These are phyloP conservation scores for Mya arenaria DNA, from an alignment of 1,140 invertebrate genomes.

Conservation along the genomic window DNA sequence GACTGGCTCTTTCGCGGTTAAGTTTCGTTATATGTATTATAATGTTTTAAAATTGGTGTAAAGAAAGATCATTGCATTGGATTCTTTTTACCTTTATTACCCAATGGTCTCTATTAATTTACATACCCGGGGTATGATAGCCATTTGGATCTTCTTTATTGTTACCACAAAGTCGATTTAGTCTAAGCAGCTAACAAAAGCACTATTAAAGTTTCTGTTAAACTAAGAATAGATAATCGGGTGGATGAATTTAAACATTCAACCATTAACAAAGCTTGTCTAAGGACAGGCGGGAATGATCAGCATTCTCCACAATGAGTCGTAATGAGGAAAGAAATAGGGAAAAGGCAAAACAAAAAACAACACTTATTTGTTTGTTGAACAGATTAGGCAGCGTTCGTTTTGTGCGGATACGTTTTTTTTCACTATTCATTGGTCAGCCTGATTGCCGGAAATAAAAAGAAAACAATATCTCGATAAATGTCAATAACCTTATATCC, in stretches of 20 bases:
- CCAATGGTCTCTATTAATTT: conserved; percentile 30
- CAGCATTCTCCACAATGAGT: conserved; percentile 90
- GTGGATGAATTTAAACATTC: conserved; percentile 99
- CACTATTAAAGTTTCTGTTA: conserved; percentile 98
- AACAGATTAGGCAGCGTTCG: conserved; percentile 97
- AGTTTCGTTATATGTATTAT: no score
- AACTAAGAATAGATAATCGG: conserved; percentile 99
- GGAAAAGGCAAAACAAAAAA: conserved; percentile 98
- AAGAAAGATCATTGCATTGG: no score
- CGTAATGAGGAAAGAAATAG: conserved; percentile 90
- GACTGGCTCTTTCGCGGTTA: no score
- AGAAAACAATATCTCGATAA: neutral
- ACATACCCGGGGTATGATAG: conserved; percentile 31
- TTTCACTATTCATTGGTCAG: conserved; percentile 64
- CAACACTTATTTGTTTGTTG: conserved; percentile 97
- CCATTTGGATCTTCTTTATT: conserved; percentile 52
- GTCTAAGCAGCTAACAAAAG: conserved; percentile 89
- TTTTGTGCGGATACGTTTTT: conserved; percentile 86
- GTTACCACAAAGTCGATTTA: conserved; percentile 55
- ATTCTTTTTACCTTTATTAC: no score
- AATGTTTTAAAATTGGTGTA: no score
- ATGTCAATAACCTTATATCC: conserved; percentile 50
- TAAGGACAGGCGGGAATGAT: conserved; percentile 90
- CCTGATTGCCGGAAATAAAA: conserved; percentile 19
- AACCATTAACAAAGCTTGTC: conserved; percentile 98